Conservation (phyloP, 2,113 vertebrate species). For the Apteryx mantelli region DNA sequence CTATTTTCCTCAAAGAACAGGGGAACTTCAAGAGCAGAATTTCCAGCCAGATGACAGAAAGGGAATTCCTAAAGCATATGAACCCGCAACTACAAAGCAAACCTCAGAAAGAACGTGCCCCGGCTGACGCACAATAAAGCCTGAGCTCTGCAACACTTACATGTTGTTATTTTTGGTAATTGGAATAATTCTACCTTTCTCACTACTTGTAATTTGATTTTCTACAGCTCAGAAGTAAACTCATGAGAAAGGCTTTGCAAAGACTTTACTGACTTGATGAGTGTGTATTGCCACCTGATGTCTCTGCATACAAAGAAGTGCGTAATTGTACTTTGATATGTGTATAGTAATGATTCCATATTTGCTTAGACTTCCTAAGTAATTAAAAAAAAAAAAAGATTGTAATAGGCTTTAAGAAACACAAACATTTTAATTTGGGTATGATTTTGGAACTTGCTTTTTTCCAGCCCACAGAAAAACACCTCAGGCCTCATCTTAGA, state of each 20-base stretch:
- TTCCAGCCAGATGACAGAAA: not conserved
- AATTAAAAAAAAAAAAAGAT: not conserved
- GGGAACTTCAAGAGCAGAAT: not conserved
- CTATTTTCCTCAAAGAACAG: not conserved
- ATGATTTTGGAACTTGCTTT: not conserved
- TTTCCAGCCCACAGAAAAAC: not conserved
- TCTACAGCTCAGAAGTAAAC: not conserved
- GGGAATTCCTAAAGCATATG: not conserved
- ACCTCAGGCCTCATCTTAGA: not conserved
- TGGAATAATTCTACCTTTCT: not conserved
- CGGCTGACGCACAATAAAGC: not conserved
- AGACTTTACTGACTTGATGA: not conserved
- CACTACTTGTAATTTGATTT: not conserved
- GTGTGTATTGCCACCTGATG: not conserved
- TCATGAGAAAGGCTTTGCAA: not conserved
- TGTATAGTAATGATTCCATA: not conserved
- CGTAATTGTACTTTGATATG: not conserved
- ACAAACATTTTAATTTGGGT: not conserved
- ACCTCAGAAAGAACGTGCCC: not conserved
- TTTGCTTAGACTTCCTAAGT: not conserved
- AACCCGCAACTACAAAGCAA: not conserved
- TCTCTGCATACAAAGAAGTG: not conserved
- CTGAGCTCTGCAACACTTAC: not conserved
- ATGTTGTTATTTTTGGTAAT: accelerated
- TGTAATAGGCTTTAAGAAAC: not conserved